Base-by-base conservation (phyloP, 2,888 invertebrate genomes). In the Drosophila antonietae region DNA sequence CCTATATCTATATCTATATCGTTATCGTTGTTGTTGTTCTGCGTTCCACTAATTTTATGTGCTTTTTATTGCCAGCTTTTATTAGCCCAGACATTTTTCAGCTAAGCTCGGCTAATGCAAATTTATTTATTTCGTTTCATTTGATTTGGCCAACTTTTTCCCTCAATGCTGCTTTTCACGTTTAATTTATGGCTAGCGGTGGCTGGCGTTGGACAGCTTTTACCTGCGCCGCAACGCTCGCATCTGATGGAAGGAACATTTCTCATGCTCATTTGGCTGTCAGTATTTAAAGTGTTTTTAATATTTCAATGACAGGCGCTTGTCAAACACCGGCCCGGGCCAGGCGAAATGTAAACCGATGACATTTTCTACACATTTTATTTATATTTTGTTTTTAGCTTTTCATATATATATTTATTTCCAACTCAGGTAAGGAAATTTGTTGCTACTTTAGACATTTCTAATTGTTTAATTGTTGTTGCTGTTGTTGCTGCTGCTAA, bases 251-350 rank as follows among this genome's bases (percentile, higher is more conserved):
- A 56, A 60, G 23, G 58, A 56, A 63, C 68, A 71, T 72, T 86
- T 80, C 77, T 76, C 73, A 78, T 68, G 68, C 68, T 72, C 73
- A 78, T 74, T 79, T 75, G 64, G 64, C 57, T 87, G 85, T 81
- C 90, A 84, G 64, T 68, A 64, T 73, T 77, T 83, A 88, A 88
- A 90, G 88, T 89, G 88, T 89, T 88, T 83, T 88, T 81, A 88
- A 89, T 90, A 89, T 89, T 89, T 89, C 86, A 85, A 72, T 90
- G 88, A 90, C 88, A 88, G 90, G 65, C 70, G 76, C 74, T 74
- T 89, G 89, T 89, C 89, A 89, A 83, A 83, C 57, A 59, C n/a
- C 37, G 37, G 39, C 35, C 33, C 39, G 57, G 59, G 31, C 61
- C 72, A 73, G 41, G 20, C 63, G 74, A 86, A 86, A 81, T 75